phyloP scores from a whole-genome alignment of 2,113 vertebrate species.

The Anas platyrhynchos region DNA sequence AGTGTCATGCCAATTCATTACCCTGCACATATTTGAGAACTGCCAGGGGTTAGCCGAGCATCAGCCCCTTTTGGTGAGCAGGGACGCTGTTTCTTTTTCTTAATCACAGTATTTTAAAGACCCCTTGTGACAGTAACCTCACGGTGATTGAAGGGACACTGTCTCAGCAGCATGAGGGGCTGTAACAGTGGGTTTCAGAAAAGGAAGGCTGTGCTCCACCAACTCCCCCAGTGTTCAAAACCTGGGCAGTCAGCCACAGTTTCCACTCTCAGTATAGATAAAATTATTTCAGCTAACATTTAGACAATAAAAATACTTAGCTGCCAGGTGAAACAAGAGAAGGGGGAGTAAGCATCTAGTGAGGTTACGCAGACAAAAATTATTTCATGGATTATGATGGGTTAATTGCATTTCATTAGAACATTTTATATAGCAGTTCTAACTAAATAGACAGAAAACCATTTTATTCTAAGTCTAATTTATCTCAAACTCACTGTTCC shows the following conservation, averaged over 20 bases:
- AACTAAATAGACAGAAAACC: background rate
- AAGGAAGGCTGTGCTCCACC: background rate
- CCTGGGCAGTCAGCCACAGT: background rate
- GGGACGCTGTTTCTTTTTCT: background rate
- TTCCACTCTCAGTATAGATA: background rate
- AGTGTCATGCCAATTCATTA: background rate
- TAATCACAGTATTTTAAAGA: background rate
- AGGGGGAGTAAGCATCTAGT: background rate
- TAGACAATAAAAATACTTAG: slow-evolving; percentile 10
- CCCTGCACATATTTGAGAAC: background rate
- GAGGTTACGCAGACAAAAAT: background rate
- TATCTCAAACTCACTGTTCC: slow-evolving; percentile 64
- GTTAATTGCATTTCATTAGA: background rate
- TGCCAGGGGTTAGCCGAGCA: background rate
- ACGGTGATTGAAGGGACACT: background rate
- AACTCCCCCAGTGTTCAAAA: background rate
- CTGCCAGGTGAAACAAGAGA: background rate
- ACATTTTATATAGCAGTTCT: background rate
- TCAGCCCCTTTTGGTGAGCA: background rate
- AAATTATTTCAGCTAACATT: background rate
- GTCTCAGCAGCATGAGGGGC: background rate
- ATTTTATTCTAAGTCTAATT: background rate
- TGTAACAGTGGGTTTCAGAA: background rate
- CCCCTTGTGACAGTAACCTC: background rate
- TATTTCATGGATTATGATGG: background rate